Evolutionary conservation across 2,113 vertebrate genomes (phyloP).

Genomic region (Acanthochromis polyacanthus): DNA sequence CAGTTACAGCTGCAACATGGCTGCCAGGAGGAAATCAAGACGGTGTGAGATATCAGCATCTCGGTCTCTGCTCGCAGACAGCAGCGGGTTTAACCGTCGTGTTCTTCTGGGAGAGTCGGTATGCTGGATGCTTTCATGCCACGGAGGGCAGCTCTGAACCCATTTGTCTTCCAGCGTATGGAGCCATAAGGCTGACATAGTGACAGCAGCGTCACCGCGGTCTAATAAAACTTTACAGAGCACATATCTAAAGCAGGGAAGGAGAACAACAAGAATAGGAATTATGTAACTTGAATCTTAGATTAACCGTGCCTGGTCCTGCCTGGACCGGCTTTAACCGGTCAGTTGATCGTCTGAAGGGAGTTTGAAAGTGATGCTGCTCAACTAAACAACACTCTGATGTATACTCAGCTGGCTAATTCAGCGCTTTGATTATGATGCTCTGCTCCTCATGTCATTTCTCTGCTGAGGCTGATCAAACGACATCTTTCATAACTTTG

Average conservation of each 20-base stretch:
- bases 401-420: neutral
- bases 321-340: neutral
- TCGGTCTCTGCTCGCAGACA: slow-evolving; percentile 47
- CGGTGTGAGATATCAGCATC: slow-evolving; percentile 70
- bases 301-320: neutral
- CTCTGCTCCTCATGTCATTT: neutral
- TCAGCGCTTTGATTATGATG: slow-evolving; percentile 2
- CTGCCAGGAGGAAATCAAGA: slow-evolving; percentile 67
- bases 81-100: slow-evolving; percentile 40
- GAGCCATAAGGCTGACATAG: slow-evolving; percentile 54
- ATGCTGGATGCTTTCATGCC: slow-evolving; percentile 24
- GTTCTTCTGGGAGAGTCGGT: slow-evolving; percentile 29
- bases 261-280: slow-evolving; percentile 24
- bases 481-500: neutral
- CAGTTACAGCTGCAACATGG: slow-evolving; percentile 63
- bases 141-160: slow-evolving; percentile 13
- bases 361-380: neutral
- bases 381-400: neutral
- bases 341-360: neutral
- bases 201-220: slow-evolving; percentile 30
- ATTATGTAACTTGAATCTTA: slow-evolving; percentile 25
- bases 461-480: neutral
- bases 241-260: slow-evolving; percentile 35
- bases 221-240: slow-evolving; percentile 45
- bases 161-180: slow-evolving; percentile 41